Percentiles rank a stretch among this genome's conserved stretches.
phyloP scores from a whole-genome alignment of 2,888 invertebrate genomes.

The Chrysopilus asiliformis region DNA sequence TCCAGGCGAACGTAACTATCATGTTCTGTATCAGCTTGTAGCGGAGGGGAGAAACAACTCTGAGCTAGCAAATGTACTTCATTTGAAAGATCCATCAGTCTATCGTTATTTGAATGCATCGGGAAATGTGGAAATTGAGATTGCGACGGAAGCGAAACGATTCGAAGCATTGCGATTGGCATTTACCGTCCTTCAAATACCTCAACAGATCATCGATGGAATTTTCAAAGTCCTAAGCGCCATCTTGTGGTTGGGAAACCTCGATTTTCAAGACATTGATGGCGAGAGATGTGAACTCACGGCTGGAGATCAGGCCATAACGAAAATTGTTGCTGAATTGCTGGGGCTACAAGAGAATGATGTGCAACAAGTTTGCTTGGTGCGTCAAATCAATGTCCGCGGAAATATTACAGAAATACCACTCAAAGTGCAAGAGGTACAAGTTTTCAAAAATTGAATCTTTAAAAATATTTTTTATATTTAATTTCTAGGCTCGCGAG shows the following conservation, averaged over 20 bases:
- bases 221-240: conserved; percentile 79
- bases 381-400: conserved; percentile 77
- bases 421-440: conserved; percentile 68
- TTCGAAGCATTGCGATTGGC: conserved; percentile 78
- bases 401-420: conserved; percentile 91
- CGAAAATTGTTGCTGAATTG: conserved; percentile 57
- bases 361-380: conserved; percentile 60
- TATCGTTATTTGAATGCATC: conserved; percentile 76
- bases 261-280: conserved; percentile 73
- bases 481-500: conserved; percentile 54
- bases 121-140: conserved; percentile 54
- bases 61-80: conserved; percentile 59
- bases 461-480: conserved; percentile 3
- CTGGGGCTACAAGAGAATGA: conserved; percentile 63
- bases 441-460: conserved; percentile 3
- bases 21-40: conserved; percentile 83
- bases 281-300: conserved; percentile 72
- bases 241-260: conserved; percentile 81
- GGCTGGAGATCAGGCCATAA: conserved; percentile 54
- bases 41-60: conserved; percentile 71
- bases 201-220: conserved; percentile 73
- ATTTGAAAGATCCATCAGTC: conserved; percentile 58
- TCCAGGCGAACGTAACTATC: conserved; percentile 76
- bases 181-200: conserved; percentile 78
- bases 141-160: conserved; percentile 50